phyloP scores from a whole-genome alignment of 2,888 invertebrate genomes.

The Drosophila limbata region DNA sequence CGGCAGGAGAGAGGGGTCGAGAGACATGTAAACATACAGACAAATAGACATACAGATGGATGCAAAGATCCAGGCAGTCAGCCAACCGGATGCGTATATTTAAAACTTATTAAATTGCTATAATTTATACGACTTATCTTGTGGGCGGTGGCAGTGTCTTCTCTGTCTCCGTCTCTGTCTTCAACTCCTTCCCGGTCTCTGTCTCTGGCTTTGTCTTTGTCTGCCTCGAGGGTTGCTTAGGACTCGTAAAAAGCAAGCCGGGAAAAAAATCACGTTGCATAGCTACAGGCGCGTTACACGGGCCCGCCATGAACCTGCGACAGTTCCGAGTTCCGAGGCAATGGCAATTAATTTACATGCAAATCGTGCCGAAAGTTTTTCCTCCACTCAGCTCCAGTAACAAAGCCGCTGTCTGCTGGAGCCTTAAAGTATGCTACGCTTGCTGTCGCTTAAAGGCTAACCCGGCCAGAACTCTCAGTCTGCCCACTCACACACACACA shows the following conservation, averaged over 20 bases:
- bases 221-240: slow-evolving; percentile 68
- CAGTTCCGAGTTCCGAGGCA: slow-evolving; percentile 56
- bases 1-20: slow-evolving; percentile 2
- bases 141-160: slow-evolving; percentile 36
- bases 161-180: background rate
- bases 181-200: background rate
- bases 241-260: slow-evolving; percentile 41
- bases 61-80: slow-evolving; percentile 29
- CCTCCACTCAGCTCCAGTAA: slow-evolving; percentile 21
- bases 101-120: slow-evolving; percentile 84
- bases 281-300: slow-evolving; percentile 43
- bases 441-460: slow-evolving; percentile 41
- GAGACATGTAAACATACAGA: slow-evolving; percentile 30
- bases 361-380: slow-evolving; percentile 78
- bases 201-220: slow-evolving; percentile 18
- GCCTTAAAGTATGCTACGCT: slow-evolving; percentile 51
- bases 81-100: slow-evolving; percentile 81
- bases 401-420: slow-evolving; percentile 13
- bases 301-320: slow-evolving; percentile 61
- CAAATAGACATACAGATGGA: slow-evolving; percentile 19
- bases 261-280: slow-evolving; percentile 61
- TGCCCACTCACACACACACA: slow-evolving; percentile 28
- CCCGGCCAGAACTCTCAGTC: slow-evolving; percentile 10
- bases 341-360: slow-evolving; percentile 84
- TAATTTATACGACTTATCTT: slow-evolving; percentile 84